Percentiles rank a stretch among this genome's conserved stretches.
Conservation (phyloP, 2,113 vertebrate genomes). For the Stigmatopora nigra region DNA sequence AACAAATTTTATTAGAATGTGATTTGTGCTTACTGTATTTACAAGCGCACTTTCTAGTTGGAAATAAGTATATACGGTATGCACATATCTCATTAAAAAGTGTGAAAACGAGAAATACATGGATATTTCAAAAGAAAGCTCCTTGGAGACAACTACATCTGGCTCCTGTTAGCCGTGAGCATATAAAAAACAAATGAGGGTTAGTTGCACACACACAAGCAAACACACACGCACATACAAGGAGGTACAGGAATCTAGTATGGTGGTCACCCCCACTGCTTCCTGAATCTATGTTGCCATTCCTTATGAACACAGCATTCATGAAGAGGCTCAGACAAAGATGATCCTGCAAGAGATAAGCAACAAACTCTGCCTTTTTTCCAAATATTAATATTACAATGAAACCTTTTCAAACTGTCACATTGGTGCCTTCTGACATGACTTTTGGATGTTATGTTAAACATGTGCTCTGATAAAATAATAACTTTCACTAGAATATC, state of each 20-base stretch:
- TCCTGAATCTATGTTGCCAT: constrained; percentile 27
- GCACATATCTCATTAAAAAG: constrained; percentile 46
- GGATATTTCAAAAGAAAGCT: constrained; percentile 44
- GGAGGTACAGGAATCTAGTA: constrained; percentile 55
- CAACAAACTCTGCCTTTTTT: constrained; percentile 24
- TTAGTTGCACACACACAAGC: constrained; percentile 35
- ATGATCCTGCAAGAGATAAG: constrained; percentile 37
- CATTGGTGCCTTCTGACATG: constrained; percentile 13
- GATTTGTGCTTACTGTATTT: neutral
- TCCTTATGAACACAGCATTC: constrained; percentile 38
- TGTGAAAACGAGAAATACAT: constrained; percentile 47
- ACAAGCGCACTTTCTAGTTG: constrained; percentile 9
- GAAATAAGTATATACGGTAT: constrained; percentile 10
- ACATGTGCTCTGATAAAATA: constrained; percentile 9
- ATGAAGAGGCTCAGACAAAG: constrained; percentile 45
- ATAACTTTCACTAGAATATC: neutral
- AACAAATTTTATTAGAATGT: too few relatives aligned
- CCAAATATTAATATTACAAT: constrained; percentile 28
- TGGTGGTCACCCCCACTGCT: constrained; percentile 57
- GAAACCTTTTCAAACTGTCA: constrained; percentile 33
- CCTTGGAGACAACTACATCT: constrained; percentile 58
- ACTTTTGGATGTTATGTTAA: constrained; percentile 26
- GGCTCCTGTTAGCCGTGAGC: constrained; percentile 65
- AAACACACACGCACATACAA: constrained; percentile 23
- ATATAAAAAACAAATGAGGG: constrained; percentile 60